Percentiles rank a stretch among this genome's conserved stretches.
phyloP scores from a whole-genome alignment of 2,113 vertebrate genomes.

The Pterocles orientalis region DNA sequence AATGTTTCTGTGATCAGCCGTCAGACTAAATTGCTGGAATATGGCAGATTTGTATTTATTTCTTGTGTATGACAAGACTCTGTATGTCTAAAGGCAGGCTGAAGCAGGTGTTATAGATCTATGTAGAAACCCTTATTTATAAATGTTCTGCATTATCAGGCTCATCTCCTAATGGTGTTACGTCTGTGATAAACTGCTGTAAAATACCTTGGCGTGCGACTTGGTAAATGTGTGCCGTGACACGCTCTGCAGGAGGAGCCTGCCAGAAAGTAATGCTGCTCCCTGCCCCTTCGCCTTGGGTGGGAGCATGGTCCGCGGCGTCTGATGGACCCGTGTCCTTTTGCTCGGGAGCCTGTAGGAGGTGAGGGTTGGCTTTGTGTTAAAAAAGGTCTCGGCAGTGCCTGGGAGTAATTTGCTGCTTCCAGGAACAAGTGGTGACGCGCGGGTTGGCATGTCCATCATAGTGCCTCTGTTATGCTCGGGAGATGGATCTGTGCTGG shows the following conservation, averaged over 20 bases:
- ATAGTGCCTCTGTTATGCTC: neutral
- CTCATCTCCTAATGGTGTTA: neutral
- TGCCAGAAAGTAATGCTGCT: neutral
- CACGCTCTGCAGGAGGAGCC: neutral
- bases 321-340: neutral
- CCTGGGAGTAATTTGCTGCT: neutral
- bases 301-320: rapidly evolving
- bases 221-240: neutral
- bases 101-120: neutral
- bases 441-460: neutral
- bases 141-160: neutral
- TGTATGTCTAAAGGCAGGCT: neutral
- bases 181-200: neutral
- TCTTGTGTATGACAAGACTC: neutral
- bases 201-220: neutral
- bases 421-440: neutral
- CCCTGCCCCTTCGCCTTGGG: neutral
- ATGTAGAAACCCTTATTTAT: neutral
- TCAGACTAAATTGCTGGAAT: constrained; percentile 19
- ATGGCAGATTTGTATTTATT: neutral
- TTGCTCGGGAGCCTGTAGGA: neutral
- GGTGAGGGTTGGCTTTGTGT: neutral
- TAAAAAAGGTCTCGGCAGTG: neutral
- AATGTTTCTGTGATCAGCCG: constrained; percentile 25
- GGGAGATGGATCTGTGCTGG: neutral